These are phyloP conservation scores for Carapus acus DNA, from an alignment of 2,797 vertebrate species.

Conservation along the genomic window DNA sequence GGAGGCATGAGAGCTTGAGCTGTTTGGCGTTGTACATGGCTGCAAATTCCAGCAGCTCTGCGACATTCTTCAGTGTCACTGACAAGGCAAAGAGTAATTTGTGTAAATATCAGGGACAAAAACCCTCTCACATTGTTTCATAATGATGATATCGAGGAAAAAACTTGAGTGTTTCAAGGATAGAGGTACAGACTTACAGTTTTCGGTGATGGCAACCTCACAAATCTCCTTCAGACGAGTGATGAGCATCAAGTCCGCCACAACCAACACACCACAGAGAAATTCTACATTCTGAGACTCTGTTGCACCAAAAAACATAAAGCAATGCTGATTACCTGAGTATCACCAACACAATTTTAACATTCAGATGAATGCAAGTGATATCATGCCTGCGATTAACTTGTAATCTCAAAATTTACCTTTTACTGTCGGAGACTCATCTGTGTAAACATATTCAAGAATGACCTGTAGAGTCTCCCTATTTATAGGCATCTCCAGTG, in stretches of 20 bases:
- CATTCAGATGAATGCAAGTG: neutral
- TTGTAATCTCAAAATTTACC: constrained; percentile 63
- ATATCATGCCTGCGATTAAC: neutral
- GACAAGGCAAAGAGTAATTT: constrained; percentile 24
- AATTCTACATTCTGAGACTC: constrained; percentile 90
- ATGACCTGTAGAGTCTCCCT: constrained; percentile 88
- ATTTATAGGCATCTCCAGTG: constrained; percentile 87
- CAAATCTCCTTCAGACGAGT: constrained; percentile 92
- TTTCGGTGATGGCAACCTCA: constrained; percentile 92
- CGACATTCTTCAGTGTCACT: constrained; percentile 94
- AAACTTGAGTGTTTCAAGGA: no score
- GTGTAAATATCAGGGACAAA: no score
- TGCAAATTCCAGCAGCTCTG: constrained; percentile 90
- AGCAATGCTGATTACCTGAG: no score
- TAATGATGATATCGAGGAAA: no score
- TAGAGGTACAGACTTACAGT: constrained; percentile 83
- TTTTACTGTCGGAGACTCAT: constrained; percentile 86
- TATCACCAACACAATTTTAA: neutral
- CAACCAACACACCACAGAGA: constrained; percentile 87
- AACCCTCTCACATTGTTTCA: no score
- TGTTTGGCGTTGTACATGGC: constrained; percentile 89
- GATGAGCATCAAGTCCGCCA: constrained; percentile 94
- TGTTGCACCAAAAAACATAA: constrained; percentile 52
- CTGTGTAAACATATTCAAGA: constrained; percentile 92
- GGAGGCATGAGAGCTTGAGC: constrained; percentile 89